Conservation (phyloP, 2,797 vertebrate species). For the Gymnopithys bicolor region DNA sequence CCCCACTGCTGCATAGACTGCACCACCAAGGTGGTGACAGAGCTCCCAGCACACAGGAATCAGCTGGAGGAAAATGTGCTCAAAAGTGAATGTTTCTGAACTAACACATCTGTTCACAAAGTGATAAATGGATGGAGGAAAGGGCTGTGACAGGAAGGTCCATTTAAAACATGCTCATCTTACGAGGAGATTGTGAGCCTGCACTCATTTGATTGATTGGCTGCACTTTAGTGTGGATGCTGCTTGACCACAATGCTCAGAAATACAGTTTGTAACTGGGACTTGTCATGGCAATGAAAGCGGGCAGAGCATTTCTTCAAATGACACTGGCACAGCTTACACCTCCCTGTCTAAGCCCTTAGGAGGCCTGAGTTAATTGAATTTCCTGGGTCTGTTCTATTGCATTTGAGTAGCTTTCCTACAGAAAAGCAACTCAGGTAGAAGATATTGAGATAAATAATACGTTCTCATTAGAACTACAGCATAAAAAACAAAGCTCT, state of each 20-base stretch:
- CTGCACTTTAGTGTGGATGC: background rate
- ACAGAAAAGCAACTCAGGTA: conserved; percentile 9
- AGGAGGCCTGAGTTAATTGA: background rate
- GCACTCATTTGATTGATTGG: background rate
- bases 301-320: background rate
- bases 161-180: background rate
- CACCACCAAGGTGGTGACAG: background rate
- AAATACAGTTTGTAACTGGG: background rate
- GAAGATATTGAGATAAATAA: conserved; percentile 31
- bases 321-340: background rate
- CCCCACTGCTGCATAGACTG: background rate
- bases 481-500: conserved; percentile 70
- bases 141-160: conserved; percentile 28
- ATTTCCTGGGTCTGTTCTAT: conserved; percentile 2
- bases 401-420: conserved; percentile 14
- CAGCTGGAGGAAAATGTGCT: background rate
- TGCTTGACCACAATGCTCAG: background rate
- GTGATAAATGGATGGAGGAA: conserved; percentile 20
- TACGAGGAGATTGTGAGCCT: background rate
- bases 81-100: background rate
- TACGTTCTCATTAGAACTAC: conserved; percentile 50
- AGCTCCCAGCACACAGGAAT: background rate
- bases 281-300: background rate
- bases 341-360: background rate
- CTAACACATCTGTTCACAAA: background rate